Evolutionary conservation across 2,888 invertebrate genomes (phyloP).

Genomic region (Nematopogon swammerdamellus): DNA sequence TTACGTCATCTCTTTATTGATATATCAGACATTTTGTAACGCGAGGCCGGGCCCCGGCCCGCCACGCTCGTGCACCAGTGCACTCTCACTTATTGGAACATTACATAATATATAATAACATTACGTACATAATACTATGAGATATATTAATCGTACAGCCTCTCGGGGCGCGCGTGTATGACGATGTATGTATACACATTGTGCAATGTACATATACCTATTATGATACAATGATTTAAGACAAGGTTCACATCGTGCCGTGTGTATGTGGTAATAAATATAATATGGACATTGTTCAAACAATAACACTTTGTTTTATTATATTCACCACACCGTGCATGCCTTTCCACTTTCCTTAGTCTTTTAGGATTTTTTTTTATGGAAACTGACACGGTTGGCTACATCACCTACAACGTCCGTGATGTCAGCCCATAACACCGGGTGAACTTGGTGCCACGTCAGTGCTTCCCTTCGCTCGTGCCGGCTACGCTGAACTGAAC

Average conservation of each 20-base stretch:
- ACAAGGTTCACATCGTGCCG: constrained; percentile 89
- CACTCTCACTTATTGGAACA: constrained; percentile 59
- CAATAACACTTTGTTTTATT: constrained; percentile 58
- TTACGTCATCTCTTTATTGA: constrained; percentile 57
- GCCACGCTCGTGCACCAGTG: constrained; percentile 57
- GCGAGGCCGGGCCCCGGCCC: constrained; percentile 50
- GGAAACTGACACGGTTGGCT: too few species aligned
- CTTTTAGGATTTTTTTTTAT: too few species aligned
- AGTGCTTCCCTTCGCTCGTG: too few species aligned
- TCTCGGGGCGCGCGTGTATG: constrained; percentile 64
- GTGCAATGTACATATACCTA: constrained; percentile 73
- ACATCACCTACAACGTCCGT: too few species aligned
- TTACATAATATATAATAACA: constrained; percentile 52
- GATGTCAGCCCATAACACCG: too few species aligned
- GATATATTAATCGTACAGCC: constrained; percentile 55
- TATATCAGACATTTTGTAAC: constrained; percentile 55
- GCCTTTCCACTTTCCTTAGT: too few species aligned
- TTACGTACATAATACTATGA: constrained; percentile 54
- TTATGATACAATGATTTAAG: constrained; percentile 72
- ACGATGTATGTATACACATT: constrained; percentile 66
- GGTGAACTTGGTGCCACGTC: too few species aligned
- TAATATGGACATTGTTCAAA: constrained; percentile 88
- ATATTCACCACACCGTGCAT: too few species aligned
- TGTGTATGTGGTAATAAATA: constrained; percentile 86
- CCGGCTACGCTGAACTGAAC: too few species aligned